Evolutionary conservation across 2,113 vertebrate genomes (phyloP).

Genomic region (Menidia beryllina): DNA sequence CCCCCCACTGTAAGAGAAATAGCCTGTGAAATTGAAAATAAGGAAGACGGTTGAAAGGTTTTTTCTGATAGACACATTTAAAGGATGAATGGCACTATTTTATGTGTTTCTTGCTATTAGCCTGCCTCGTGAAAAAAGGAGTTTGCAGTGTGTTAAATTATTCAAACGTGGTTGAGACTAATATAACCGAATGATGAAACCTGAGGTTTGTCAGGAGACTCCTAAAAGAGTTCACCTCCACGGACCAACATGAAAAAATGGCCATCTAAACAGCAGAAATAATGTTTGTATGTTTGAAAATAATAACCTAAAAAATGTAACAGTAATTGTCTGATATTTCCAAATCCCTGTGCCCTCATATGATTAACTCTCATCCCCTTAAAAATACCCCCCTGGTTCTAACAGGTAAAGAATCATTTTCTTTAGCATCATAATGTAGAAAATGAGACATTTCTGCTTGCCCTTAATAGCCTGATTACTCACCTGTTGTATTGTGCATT

Average conservation of each 20-base stretch:
- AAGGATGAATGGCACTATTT: not conserved
- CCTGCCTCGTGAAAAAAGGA: not conserved
- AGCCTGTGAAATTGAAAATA: slow-evolving; percentile 10
- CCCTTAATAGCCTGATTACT: too few species aligned
- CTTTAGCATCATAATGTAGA: too few species aligned
- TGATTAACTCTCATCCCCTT: too few species aligned
- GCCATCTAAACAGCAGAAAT: not conserved
- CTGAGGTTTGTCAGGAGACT: not conserved
- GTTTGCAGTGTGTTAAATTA: not conserved
- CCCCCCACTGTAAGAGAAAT: slow-evolving; percentile 11
- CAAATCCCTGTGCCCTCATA: too few species aligned
- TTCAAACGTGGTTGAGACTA: too few species aligned
- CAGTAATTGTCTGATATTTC: too few species aligned
- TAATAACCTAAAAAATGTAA: too few species aligned
- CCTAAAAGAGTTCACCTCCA: not conserved
- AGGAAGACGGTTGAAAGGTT: not conserved
- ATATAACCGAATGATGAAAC: not conserved
- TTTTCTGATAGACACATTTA: slow-evolving; percentile 1
- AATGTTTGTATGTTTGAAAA: too few species aligned
- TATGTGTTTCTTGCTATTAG: not conserved
- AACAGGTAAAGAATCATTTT: too few species aligned
- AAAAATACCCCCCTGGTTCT: too few species aligned
- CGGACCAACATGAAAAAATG: not conserved
- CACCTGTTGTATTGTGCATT: too few species aligned
- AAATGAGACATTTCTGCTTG: too few species aligned